Evolutionary conservation across 92 coral and sea anemone species (phyloP), one percentile per base, ranked within the genome.

Genomic region (Hydrozoanthus gracilis): DNA sequence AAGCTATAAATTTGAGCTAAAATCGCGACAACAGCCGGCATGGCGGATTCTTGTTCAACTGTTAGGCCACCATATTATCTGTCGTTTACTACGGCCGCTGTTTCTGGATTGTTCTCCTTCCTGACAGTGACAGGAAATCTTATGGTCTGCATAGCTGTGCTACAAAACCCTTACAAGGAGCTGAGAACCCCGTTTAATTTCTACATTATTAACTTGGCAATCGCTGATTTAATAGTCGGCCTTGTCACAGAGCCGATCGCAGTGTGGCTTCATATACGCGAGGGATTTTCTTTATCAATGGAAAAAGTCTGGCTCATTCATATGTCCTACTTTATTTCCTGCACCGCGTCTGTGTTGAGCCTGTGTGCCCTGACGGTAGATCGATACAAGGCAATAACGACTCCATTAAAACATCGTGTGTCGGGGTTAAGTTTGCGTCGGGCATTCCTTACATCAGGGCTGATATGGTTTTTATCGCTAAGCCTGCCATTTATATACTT

Each of bases 171-270:
- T 8, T 91, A 88, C 77, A 91, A 86, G 54, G 87, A 92, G 71
- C 91, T 96, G 16, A 87, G 92, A 71, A 89, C 94, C 54, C 98
- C 98, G 44, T 94, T 94, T 82, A 94, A 95, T 71, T 92, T 89
- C 84, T 91, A 94, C 79, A 93, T 94, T 7, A 90, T 87, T 18
- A 94, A 91, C 73, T 90, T 96, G 12, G 98, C 98, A 50, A 74
- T 96, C 65, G 93, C 98, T 8, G 98, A 96, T 65, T 84, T 94
- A 7, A 73, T 96, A 47, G 98, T 96, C 7, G 98, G 98, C 20
- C 83, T 91, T 74, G 88, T 92, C 0, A 92, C 93, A 11, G 98
- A 92, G 51, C 98, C 98, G 0, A 56, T 96, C 0, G 95, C 98
- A 11, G 88, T 82, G 48, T 86, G 89, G 82, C 49, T 91, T 56